These are phyloP conservation scores for Pammene fasciana DNA, from an alignment of 2,888 invertebrate genomes.

Conservation along the genomic window DNA sequence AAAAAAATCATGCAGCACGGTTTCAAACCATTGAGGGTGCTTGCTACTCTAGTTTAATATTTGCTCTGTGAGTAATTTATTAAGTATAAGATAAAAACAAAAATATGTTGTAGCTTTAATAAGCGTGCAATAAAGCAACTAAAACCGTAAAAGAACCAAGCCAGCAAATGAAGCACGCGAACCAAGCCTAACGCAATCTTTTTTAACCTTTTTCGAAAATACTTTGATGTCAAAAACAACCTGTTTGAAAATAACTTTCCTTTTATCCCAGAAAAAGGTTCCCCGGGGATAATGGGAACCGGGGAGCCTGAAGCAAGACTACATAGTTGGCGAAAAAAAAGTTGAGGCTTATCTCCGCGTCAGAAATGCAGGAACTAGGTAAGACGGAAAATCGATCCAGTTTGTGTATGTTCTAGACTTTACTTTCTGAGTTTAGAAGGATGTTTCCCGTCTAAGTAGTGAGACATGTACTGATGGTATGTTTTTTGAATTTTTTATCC, in stretches of 20 bases:
- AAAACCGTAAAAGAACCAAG: not conserved
- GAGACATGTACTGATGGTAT: too few relatives aligned
- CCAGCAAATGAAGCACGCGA: not conserved
- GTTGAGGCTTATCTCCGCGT: not conserved
- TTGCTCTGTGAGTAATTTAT: too few relatives aligned
- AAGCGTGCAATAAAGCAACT: not conserved
- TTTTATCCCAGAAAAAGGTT: slow-evolving; percentile 36
- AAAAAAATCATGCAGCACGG: too few relatives aligned
- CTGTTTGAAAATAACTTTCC: slow-evolving; percentile 31
- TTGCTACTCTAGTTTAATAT: too few relatives aligned
- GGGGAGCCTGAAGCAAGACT: slow-evolving; percentile 16
- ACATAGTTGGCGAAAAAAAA: slow-evolving; percentile 18
- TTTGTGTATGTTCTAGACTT: too few relatives aligned
- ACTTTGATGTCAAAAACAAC: slow-evolving; percentile 29
- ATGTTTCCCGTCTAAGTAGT: too few relatives aligned
- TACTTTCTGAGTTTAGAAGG: too few relatives aligned
- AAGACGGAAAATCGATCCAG: too few relatives aligned
- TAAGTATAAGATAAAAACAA: not conserved
- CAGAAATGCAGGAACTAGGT: not conserved
- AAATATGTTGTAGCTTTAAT: not conserved
- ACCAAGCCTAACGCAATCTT: slow-evolving; percentile 1
- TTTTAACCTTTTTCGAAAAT: slow-evolving; percentile 19
- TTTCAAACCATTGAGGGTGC: too few relatives aligned
- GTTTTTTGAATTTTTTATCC: too few relatives aligned
- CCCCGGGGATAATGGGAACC: slow-evolving; percentile 12